Conservation (phyloP, 2,113 vertebrate genomes). For the Psilopogon haemacephalus region DNA sequence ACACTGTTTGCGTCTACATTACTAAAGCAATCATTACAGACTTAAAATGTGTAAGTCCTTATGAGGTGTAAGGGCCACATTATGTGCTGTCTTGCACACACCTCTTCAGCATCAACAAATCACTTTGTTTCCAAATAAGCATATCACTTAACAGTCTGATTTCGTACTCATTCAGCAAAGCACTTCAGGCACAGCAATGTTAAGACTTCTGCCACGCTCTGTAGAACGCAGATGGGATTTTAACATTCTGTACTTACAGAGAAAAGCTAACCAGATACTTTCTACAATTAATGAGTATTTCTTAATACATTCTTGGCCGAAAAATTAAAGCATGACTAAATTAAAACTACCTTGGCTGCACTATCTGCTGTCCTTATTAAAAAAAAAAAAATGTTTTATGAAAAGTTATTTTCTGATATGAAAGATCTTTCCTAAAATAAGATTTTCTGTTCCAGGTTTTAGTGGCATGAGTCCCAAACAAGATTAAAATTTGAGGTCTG, state of each 20-base stretch:
- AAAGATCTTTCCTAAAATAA: background rate
- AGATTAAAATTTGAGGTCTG: conserved; percentile 2
- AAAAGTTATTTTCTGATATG: background rate
- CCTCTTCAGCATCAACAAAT: background rate
- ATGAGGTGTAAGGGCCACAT: background rate
- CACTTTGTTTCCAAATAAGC: background rate
- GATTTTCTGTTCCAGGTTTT: background rate
- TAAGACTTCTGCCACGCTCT: background rate
- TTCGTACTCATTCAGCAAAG: background rate
- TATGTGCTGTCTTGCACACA: background rate
- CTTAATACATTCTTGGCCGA: background rate
- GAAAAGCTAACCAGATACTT: background rate
- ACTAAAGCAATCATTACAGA: background rate
- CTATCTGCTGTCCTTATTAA: background rate
- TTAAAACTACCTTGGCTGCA: background rate
- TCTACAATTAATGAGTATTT: background rate
- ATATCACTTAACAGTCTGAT: background rate
- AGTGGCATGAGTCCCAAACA: background rate
- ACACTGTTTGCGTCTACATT: background rate
- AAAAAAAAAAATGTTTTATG: background rate
- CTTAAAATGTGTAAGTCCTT: background rate
- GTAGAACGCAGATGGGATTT: background rate
- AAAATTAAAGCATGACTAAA: background rate
- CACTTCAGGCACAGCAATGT: background rate
- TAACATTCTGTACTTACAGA: background rate